These are phyloP conservation scores for Pachliopta kotzebuea DNA, from an alignment of 2,888 invertebrate species.

Conservation along the genomic window DNA sequence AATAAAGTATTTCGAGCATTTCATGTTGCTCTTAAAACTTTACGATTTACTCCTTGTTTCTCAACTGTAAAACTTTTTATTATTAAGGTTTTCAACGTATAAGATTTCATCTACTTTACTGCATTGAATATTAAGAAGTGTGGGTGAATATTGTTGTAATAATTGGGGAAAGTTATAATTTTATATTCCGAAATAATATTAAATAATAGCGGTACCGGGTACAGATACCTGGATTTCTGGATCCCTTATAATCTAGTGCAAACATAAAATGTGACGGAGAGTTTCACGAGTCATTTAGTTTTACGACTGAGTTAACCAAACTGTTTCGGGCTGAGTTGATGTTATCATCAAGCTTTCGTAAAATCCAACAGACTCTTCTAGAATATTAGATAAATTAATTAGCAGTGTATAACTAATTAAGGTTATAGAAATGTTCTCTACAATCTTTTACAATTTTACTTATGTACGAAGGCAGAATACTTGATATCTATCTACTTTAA, in stretches of 20 bases:
- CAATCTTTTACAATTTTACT: neutral
- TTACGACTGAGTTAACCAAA: conserved; percentile 79
- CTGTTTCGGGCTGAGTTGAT: conserved; percentile 45
- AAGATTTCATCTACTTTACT: neutral
- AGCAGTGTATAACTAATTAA: neutral
- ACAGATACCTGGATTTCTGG: conserved; percentile 13
- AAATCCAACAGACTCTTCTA: conserved; percentile 20
- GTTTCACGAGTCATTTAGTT: conserved; percentile 74
- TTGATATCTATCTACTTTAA: too few species aligned
- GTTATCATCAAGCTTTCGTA: conserved; percentile 25
- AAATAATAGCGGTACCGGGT: conserved; percentile 8
- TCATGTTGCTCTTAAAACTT: neutral
- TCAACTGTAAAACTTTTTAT: too few species aligned
- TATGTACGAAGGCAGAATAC: too few species aligned
- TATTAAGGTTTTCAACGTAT: too few species aligned
- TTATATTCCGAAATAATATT: neutral
- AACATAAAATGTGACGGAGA: conserved; percentile 76
- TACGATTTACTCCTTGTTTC: neutral
- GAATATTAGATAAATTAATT: neutral
- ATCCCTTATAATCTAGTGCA: conserved; percentile 71
- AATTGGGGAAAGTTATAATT: neutral
- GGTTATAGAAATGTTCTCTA: neutral
- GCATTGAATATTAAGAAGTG: neutral
- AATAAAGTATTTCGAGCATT: neutral
- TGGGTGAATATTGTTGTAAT: neutral